Evolutionary conservation across 2,888 invertebrate species (phyloP).

Genomic region (Trypoxylon attenuatum): DNA sequence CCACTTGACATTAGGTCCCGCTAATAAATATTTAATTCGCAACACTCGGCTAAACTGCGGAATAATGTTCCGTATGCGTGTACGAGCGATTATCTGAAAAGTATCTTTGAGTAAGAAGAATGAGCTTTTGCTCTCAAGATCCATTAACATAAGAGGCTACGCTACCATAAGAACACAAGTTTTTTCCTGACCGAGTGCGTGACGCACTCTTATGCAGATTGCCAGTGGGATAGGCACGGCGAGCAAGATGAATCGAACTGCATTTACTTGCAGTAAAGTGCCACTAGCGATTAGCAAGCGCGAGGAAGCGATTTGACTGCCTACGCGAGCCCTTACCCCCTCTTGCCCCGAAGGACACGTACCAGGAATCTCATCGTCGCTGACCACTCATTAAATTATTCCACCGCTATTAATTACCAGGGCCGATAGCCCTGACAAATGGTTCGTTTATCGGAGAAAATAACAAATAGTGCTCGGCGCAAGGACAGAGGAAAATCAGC

Average conservation of each 20-base stretch:
- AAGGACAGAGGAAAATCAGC: too few relatives aligned
- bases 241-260: conserved; percentile 55
- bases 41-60: conserved; percentile 32
- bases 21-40: conserved; percentile 22
- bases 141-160: conserved; percentile 46
- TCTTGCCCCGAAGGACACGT: conserved; percentile 21
- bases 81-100: conserved; percentile 43
- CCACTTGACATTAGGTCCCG: too few relatives aligned
- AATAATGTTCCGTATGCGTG: conserved; percentile 38
- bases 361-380: background rate
- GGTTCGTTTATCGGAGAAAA: too few relatives aligned
- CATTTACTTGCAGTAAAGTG: conserved; percentile 35
- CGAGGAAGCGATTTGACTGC: conserved; percentile 18
- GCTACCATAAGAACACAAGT: conserved; percentile 30
- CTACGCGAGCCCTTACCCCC: too few relatives aligned
- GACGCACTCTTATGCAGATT: conserved; percentile 50
- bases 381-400: too few relatives aligned
- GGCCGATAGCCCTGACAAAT: too few relatives aligned
- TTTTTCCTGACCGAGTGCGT: conserved; percentile 44
- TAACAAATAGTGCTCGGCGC: too few relatives aligned
- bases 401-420: too few relatives aligned
- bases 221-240: conserved; percentile 36
- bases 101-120: conserved; percentile 54
- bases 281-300: conserved; percentile 39
- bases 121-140: conserved; percentile 55